Percentiles rank a stretch among this genome's conserved stretches.
Evolutionary conservation across 2,888 invertebrate species (phyloP).

Genomic region (Cerastoderma edule): DNA sequence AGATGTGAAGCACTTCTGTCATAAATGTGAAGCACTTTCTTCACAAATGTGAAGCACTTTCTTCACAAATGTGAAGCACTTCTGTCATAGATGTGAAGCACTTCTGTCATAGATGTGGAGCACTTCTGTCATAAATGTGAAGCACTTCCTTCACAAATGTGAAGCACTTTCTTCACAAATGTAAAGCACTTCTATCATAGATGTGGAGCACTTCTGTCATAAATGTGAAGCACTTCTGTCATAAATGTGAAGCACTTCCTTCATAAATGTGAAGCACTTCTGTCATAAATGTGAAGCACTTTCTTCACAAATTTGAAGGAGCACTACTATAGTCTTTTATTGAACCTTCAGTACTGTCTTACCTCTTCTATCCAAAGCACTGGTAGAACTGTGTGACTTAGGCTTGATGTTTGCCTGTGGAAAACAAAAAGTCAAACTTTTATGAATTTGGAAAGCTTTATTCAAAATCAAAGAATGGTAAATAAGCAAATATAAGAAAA

Average conservation of each 20-base stretch:
- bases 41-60: too few species aligned
- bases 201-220: not conserved
- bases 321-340: not conserved
- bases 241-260: not conserved
- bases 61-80: too few species aligned
- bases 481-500: not conserved
- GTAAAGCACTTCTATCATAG: not conserved
- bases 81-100: too few species aligned
- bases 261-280: not conserved
- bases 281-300: not conserved
- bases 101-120: too few species aligned
- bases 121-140: too few species aligned
- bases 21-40: too few species aligned
- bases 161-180: not conserved
- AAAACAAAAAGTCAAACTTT: not conserved
- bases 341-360: constrained; percentile 15
- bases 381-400: constrained; percentile 64
- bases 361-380: constrained; percentile 78
- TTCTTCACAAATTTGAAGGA: not conserved
- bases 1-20: too few species aligned
- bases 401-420: constrained; percentile 65
- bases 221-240: not conserved
- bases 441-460: not conserved
- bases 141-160: too few species aligned
- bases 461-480: not conserved